Evolutionary conservation across 1,140 invertebrate species (phyloP).

Genomic region (Polypedilum pembai): DNA sequence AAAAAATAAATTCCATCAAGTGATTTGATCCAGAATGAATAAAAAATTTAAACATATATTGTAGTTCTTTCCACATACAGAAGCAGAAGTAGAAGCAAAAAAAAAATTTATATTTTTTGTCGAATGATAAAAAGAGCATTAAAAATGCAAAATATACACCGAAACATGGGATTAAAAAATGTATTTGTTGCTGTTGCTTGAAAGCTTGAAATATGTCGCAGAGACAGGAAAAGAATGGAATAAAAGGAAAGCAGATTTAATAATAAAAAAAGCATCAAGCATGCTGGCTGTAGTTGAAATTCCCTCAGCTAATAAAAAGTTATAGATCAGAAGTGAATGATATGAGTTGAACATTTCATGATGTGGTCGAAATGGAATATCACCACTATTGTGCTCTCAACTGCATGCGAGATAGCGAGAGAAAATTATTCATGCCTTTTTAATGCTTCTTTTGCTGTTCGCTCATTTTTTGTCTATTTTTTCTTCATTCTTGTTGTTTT

Average conservation of each 20-base stretch:
- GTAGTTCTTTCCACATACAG: too few species aligned
- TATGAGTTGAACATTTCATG: not conserved
- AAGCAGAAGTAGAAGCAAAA: too few species aligned
- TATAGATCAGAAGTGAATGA: constrained; percentile 14
- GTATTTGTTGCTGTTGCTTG: not conserved
- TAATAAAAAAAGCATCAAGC: not conserved
- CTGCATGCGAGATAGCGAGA: not conserved
- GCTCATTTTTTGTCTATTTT: not conserved
- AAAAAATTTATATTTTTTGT: not conserved
- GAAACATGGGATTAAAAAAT: constrained; percentile 22
- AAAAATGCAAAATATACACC: constrained; percentile 22
- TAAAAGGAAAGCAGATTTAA: constrained; percentile 3
- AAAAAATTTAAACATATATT: too few species aligned
- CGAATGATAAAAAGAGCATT: constrained; percentile 15
- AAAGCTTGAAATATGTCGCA: not conserved
- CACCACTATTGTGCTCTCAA: not conserved
- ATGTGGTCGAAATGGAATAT: not conserved
- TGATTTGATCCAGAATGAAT: not conserved
- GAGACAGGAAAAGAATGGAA: not conserved
- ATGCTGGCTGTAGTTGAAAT: not conserved
- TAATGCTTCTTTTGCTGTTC: not conserved
- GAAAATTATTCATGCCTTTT: constrained; percentile 7
- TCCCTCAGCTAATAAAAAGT: constrained; percentile 24
- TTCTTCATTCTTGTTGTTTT: not conserved
- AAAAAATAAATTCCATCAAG: not conserved